Percentiles rank a stretch among this genome's conserved stretches.
These are phyloP conservation scores for Idaea biselata DNA, from an alignment of 2,888 invertebrate species.

Conservation along the genomic window DNA sequence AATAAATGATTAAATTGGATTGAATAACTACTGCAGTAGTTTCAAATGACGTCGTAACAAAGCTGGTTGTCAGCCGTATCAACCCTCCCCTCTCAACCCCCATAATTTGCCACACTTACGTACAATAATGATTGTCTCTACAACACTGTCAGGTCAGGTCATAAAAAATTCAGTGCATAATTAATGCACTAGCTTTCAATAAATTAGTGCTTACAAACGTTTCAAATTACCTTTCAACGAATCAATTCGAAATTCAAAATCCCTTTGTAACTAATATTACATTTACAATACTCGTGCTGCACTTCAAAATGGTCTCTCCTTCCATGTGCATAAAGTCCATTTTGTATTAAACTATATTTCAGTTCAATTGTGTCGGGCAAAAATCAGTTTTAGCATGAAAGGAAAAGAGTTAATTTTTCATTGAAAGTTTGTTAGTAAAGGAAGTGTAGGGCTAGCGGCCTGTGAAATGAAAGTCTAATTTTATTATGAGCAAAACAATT, in stretches of 20 bases:
- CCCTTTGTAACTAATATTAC: constrained; percentile 3
- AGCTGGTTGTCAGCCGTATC: too few species aligned
- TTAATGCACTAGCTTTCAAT: neutral
- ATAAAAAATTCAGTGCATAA: neutral
- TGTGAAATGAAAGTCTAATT: constrained; percentile 58
- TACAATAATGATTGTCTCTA: neutral
- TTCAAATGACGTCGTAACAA: too few species aligned
- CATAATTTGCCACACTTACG: neutral
- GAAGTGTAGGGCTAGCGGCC: constrained; percentile 33
- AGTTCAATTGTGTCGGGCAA: neutral
- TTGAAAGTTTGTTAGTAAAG: constrained; percentile 17
- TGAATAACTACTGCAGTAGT: too few species aligned
- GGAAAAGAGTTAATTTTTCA: neutral
- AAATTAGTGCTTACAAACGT: constrained; percentile 28
- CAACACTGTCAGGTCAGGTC: neutral
- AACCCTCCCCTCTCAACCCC: too few species aligned
- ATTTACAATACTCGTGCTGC: neutral
- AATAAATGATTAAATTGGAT: too few species aligned
- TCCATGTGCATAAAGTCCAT: neutral
- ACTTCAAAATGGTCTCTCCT: neutral
- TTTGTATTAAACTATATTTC: neutral
- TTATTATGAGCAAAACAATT: constrained; percentile 49
- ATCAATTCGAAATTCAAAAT: constrained; percentile 25
- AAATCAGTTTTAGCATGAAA: neutral
- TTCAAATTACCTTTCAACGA: constrained; percentile 27